phyloP scores from a whole-genome alignment of 2,797 vertebrate genomes.

The Sebastiscus tertius region DNA sequence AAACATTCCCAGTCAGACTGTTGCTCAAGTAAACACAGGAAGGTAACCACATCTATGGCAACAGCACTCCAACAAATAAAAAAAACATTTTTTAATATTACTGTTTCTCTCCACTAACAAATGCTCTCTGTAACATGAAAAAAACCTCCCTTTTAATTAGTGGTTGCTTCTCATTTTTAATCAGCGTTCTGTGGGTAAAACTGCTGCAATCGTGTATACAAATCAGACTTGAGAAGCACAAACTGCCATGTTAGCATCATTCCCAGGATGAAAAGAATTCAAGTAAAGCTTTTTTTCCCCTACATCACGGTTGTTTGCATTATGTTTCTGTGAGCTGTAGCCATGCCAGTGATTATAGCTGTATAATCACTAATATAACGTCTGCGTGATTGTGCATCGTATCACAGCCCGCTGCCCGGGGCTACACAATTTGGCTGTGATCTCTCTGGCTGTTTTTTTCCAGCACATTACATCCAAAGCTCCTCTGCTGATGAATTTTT shows the following conservation, averaged over 20 bases:
- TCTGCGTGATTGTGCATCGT: slow-evolving; percentile 71
- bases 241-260: slow-evolving; percentile 20
- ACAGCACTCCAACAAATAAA: not conserved
- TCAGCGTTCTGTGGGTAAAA: not conserved
- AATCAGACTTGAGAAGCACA: slow-evolving; percentile 27
- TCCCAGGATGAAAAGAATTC: slow-evolving; percentile 35
- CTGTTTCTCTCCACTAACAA: not conserved
- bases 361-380: slow-evolving; percentile 69
- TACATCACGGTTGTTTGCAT: slow-evolving; percentile 28
- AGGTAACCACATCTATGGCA: slow-evolving; percentile 13
- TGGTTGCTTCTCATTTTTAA: not conserved
- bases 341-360: slow-evolving; percentile 54
- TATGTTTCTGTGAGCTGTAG: slow-evolving; percentile 25
- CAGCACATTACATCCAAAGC: slow-evolving; percentile 50
- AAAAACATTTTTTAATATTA: not conserved
- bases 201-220: not conserved
- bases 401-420: slow-evolving; percentile 56
- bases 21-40: not conserved
- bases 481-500: slow-evolving; percentile 53
- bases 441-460: slow-evolving; percentile 60
- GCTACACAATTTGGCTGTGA: slow-evolving; percentile 34
- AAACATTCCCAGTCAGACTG: slow-evolving; percentile 43
- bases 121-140: not conserved
- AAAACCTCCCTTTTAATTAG: slow-evolving; percentile 3
- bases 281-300: slow-evolving; percentile 31